These are phyloP conservation scores for Agrotis exclamationis DNA, from an alignment of 2,888 invertebrate genomes.

Conservation along the genomic window DNA sequence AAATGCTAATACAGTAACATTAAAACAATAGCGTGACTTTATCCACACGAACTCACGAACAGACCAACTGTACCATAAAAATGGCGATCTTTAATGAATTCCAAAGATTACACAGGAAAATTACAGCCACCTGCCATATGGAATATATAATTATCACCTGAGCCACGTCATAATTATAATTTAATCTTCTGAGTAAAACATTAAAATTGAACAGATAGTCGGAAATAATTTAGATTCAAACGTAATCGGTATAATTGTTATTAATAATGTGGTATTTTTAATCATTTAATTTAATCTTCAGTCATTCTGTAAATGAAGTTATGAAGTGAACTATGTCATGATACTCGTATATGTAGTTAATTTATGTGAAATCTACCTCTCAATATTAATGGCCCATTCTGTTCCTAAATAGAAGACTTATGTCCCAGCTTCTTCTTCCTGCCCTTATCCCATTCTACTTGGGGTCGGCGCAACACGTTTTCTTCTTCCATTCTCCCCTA, in stretches of 20 bases:
- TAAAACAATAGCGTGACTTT: constrained; percentile 5
- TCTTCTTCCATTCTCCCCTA: too few species aligned
- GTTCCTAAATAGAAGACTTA: too few species aligned
- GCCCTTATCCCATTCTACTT: too few species aligned
- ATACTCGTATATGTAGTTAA: too few species aligned
- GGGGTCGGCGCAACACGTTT: too few species aligned
- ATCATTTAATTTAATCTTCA: neutral
- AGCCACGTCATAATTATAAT: constrained; percentile 27
- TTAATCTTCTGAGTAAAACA: constrained; percentile 42
- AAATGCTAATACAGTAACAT: neutral
- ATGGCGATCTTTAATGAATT: constrained; percentile 37
- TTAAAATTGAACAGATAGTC: constrained; percentile 44
- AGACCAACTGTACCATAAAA: constrained; percentile 19
- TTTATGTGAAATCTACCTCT: too few species aligned
- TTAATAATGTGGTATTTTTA: neutral
- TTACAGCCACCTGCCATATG: constrained; percentile 39
- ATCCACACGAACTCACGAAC: neutral
- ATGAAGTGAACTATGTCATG: too few species aligned
- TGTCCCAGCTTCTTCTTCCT: too few species aligned
- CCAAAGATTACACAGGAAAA: constrained; percentile 39
- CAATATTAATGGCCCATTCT: too few species aligned
- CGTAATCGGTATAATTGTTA: neutral
- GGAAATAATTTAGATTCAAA: constrained; percentile 21
- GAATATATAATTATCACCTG: constrained; percentile 54
- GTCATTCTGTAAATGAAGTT: neutral